Evolutionary conservation across 2,797 vertebrate genomes (phyloP), one percentile per base, ranked within the genome.

Genomic region (Cynopterus sphinx): DNA sequence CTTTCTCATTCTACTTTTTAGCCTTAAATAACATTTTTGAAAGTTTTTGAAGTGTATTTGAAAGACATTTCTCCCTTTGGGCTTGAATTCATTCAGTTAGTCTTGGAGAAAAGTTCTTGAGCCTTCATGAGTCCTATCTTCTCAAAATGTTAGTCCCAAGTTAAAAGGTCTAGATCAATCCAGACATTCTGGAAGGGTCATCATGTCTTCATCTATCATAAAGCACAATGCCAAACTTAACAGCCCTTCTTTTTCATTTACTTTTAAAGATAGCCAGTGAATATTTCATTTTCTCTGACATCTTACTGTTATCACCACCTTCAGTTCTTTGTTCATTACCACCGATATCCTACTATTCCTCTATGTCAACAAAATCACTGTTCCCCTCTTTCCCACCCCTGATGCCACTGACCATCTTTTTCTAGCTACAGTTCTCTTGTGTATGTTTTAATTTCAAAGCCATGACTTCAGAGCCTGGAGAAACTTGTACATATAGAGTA

Each of bases 31-130:
- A 41, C 68, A 88, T 74, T 74, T 92, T 33, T 67, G 21, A 86
- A 87, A 88, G 16, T n/a, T 78, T 96, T 70, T 70, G 67, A 85
- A 95, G 19, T 68, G 31, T 67, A 74, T 90, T 16, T 81, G 24
- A 75, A 94, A 87, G 36, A 21, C 17, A 4, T 87, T 89, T 84
- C 31, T 19, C 26, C 16, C 12, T 92, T 92, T 63, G 61, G 19
- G 61, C 70, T 88, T 81, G n/a, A 73, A 85, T 77, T 87, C 68
- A 82, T 87, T 94, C 59, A 41, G 9, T 70, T 36, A 59, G 41
- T 49, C 63, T 49, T 75, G 78, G 28, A 71, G 24, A 41, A 21
- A 13, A 74, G 46, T 28, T 46, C 24, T 85, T 95, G 51, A 65
- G 22, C 46, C 31, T 78, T 67, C 41, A 19, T 67, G 26, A 74